Evolutionary conservation across 2,113 vertebrate species (phyloP).

Genomic region (Benitochromis conjunctus): DNA sequence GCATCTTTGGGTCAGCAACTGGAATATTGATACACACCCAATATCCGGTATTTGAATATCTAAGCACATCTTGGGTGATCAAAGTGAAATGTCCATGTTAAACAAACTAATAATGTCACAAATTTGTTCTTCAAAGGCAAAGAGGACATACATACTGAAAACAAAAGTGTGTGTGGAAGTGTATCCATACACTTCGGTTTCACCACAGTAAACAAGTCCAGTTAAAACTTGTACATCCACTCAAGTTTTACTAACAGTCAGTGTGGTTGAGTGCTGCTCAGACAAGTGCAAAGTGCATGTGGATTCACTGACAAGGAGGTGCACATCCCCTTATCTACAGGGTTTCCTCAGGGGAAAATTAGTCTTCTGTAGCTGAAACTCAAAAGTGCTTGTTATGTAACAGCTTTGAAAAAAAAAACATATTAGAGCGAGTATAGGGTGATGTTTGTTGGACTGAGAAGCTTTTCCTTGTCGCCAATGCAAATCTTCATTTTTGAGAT

Average conservation of each 20-base stretch:
- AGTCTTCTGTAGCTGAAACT: neutral
- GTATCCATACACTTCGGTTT: neutral
- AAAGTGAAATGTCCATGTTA: neutral
- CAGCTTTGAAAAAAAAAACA: neutral
- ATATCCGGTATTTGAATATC: neutral
- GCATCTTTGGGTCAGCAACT: neutral
- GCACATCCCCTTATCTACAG: neutral
- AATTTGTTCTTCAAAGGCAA: neutral
- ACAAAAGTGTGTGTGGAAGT: neutral
- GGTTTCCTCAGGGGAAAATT: neutral
- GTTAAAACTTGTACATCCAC: neutral
- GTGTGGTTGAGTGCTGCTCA: neutral
- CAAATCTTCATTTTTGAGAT: neutral
- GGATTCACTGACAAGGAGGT: neutral
- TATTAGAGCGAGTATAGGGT: neutral
- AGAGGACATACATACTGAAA: neutral
- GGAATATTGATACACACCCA: neutral
- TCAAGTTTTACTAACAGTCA: neutral
- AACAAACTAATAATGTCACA: neutral
- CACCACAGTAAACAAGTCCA: neutral
- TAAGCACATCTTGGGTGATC: neutral
- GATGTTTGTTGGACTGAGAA: neutral
- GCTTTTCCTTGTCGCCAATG: neutral
- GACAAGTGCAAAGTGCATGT: neutral
- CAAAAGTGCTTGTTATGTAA: neutral